phyloP scores from a whole-genome alignment of 2,797 vertebrate species.

The Vipera latastei region DNA sequence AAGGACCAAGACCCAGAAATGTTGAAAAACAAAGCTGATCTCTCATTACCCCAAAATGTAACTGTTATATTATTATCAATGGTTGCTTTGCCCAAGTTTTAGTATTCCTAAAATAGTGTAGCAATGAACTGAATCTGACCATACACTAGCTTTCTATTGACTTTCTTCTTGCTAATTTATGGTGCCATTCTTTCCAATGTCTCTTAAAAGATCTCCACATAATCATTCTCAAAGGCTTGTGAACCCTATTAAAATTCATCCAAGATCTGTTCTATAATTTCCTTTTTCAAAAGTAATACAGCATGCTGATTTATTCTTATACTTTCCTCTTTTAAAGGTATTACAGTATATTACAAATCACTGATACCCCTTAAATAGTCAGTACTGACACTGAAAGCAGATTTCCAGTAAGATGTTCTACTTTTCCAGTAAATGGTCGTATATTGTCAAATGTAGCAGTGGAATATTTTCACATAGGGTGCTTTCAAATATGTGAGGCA shows the following conservation, averaged over 20 bases:
- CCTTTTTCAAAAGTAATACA: slow-evolving; percentile 19
- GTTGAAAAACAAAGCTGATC: neutral
- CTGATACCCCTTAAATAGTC: slow-evolving; percentile 1
- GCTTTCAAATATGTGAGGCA: neutral
- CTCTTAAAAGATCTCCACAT: neutral
- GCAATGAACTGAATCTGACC: neutral
- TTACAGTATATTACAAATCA: slow-evolving; percentile 21
- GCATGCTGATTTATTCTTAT: slow-evolving; percentile 10
- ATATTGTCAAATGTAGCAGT: slow-evolving; percentile 9
- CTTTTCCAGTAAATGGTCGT: slow-evolving; percentile 16
- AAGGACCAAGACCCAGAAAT: neutral
- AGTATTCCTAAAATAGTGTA: neutral
- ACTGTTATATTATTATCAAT: neutral
- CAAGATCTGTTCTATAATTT: slow-evolving; percentile 21
- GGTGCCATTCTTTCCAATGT: neutral
- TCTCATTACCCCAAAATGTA: neutral
- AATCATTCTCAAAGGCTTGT: neutral
- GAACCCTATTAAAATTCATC: slow-evolving; percentile 22
- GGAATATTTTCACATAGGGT: neutral
- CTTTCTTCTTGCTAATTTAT: slow-evolving; percentile 8
- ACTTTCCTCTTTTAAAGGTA: neutral
- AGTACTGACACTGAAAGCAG: neutral
- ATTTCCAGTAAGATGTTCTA: neutral
- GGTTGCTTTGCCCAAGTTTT: neutral
- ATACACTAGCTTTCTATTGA: neutral